Base-by-base conservation (phyloP, 2,113 vertebrate species). In the Sturnus vulgaris region DNA sequence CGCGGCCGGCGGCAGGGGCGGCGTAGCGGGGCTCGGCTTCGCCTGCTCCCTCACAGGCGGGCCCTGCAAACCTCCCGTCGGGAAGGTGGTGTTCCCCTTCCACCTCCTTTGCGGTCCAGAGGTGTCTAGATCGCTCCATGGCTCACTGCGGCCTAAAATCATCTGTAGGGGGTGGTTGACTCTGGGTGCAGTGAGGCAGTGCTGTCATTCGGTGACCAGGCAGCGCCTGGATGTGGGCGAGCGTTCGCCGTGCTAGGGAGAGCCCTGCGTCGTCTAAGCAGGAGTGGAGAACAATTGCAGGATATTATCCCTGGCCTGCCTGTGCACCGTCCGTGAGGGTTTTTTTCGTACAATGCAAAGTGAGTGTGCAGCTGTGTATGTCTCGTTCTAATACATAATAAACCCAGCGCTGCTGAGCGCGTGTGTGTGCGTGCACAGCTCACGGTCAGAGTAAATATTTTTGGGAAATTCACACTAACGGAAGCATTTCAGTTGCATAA, bases 141-240 rank as follows among this genome's bases (percentile, higher is more conserved):
- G 8, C 30, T 33, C 18, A 0, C 53, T 44, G 56, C 15, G 4
- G 68, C 72, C 57, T 21, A 2, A 28, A 35, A 2, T 16, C 11
- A 2, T 11, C 12, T 5, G 23, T 12, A 5, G 9, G 16, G 28
- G 10, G 11, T 14, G 11, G 15, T 52, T 8, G 42, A 0, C 5
- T 10, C 3, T 1, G 42, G 11, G 56, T 12, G 1, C 49, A 7
- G 4, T 1, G 79, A 4, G 66, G 56, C 9, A 0, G 4, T 4
- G 72, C 82, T 33, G 68, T 10, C 16, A 2, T 21, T 18, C 8
- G 59, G 79, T 31, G 50, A 2, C 17, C 42, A 0, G 69, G 49
- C 53, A 31, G 64, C 55, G 12, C 68, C 35, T 5, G 52, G 30
- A 5, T 44, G 44, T 2, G 37, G 25, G 42, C 1, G 14, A 10